Evolutionary conservation across 2,888 invertebrate genomes (phyloP).

Genomic region (Lacanobia oleracea): DNA sequence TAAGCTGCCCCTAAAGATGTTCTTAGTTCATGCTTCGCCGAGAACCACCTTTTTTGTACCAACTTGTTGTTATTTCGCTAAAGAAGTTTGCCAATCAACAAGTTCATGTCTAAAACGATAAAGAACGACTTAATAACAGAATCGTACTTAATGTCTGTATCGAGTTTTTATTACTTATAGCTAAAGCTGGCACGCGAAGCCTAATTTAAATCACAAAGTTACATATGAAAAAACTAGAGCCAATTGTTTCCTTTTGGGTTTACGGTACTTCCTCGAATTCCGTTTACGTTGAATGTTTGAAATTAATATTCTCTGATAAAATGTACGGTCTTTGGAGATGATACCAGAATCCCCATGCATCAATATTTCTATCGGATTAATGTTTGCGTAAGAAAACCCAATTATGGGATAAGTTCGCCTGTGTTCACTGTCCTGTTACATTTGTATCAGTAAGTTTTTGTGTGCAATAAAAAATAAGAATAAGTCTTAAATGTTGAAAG

Average conservation of each 20-base stretch:
- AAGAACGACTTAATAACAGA: slow-evolving; percentile 18
- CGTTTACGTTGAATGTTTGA: not conserved
- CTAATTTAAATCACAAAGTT: slow-evolving; percentile 39
- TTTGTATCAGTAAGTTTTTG: no score
- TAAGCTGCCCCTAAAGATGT: no score
- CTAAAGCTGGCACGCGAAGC: slow-evolving; percentile 47
- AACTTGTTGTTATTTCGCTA: not conserved
- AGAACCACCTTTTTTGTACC: not conserved
- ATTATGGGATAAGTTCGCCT: no score
- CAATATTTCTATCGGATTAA: no score
- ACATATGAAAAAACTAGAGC: slow-evolving; percentile 32
- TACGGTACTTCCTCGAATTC: slow-evolving; percentile 22
- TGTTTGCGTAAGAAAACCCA: no score
- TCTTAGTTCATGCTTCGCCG: no score
- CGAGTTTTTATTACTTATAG: slow-evolving; percentile 42
- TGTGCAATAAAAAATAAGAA: no score
- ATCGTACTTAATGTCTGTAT: slow-evolving; percentile 22
- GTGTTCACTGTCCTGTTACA: no score
- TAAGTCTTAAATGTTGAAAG: no score
- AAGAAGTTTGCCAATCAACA: slow-evolving; percentile 33
- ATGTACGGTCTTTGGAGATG: not conserved
- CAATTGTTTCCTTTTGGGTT: slow-evolving; percentile 31
- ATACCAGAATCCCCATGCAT: not conserved
- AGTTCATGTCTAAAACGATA: slow-evolving; percentile 55
- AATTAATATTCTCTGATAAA: not conserved